phyloP scores from a whole-genome alignment of 2,113 vertebrate genomes.

The Pterocles burchelli region DNA sequence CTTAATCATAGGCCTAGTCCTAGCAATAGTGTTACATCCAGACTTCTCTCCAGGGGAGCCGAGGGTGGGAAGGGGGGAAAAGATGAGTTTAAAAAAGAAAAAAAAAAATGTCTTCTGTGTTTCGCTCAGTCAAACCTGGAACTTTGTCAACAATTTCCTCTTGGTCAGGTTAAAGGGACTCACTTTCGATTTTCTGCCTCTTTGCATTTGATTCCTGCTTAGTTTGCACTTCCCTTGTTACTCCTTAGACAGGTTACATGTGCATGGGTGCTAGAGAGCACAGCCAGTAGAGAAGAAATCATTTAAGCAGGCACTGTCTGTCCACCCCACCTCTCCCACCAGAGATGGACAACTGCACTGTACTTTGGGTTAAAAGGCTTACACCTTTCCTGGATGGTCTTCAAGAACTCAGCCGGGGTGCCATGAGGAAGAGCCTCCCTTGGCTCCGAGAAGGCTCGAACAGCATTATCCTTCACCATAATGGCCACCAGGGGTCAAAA shows the following conservation, averaged over 20 bases:
- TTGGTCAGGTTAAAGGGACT: neutral
- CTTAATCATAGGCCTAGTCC: conserved; percentile 48
- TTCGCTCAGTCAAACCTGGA: conserved; percentile 19
- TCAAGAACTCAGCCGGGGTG: neutral
- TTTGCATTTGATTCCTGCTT: neutral
- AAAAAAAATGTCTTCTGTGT: neutral
- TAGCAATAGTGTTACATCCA: conserved; percentile 53
- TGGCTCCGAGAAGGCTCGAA: neutral
- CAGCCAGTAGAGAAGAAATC: neutral
- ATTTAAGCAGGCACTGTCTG: neutral
- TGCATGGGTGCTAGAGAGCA: neutral
- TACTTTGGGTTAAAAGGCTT: neutral
- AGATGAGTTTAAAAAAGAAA: neutral
- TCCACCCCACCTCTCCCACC: neutral
- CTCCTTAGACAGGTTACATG: neutral
- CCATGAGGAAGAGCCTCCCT: neutral
- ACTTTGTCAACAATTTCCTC: neutral
- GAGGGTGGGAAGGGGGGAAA: neutral
- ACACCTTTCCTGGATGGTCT: neutral
- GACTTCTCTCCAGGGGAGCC: conserved; percentile 56
- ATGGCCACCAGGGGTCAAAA: fast-evolving
- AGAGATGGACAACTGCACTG: neutral
- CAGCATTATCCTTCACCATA: neutral
- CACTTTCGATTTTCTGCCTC: neutral
- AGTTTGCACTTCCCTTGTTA: neutral